Evolutionary conservation across 35 echinoderm and acorn worm species (phyloP), one percentile per base, ranked within the genome.

Genomic region (Acanthaster planci): DNA sequence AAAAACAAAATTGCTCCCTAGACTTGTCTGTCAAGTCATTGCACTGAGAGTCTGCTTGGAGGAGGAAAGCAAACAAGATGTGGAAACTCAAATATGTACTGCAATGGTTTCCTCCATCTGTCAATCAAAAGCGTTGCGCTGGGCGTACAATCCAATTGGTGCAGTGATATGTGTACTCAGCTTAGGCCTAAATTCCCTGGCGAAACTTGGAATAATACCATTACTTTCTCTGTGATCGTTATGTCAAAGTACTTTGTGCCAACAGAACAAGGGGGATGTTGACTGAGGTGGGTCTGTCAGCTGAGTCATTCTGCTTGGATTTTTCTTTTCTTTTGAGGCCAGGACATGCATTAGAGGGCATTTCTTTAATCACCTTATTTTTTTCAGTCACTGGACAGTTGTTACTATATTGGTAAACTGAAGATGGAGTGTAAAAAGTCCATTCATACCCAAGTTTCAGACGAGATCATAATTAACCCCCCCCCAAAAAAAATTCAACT

Each of bases 71-170:
- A 34, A 72, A 34, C 18, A 72, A 72, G 30, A 72, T 27, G 64
- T 72, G 64, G 27, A 72, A 72, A 72, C 64, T 72, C 64, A 72
- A 72, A 72, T 34, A 72, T 72, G 42, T 47, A n/a, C n/a, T 47
- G 42, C 42, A 47, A 4, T 12, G 12, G 42, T 4, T 47, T 47
- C 42, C 42, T 47, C 42, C 42, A 47, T n/a, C 42, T 47, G 64
- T 26, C 64, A 72, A 72, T 72, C 64, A 72, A 26, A 19, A 14
- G 22, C 21, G 22, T 34, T 19, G 64, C 19, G 23, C 26, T 0
- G 23, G 26, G 21, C 14, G 64, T 3, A 72, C 64, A 72, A 72
- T 72, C 64, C 64, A 72, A 72, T 72, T 14, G 64, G 64, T 72
- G 9, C 64, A 72, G 64, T 26, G 64, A 72, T 72, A 72, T 72